Base-by-base conservation (phyloP, 2,113 vertebrate genomes). In the Mustelus asterias region DNA sequence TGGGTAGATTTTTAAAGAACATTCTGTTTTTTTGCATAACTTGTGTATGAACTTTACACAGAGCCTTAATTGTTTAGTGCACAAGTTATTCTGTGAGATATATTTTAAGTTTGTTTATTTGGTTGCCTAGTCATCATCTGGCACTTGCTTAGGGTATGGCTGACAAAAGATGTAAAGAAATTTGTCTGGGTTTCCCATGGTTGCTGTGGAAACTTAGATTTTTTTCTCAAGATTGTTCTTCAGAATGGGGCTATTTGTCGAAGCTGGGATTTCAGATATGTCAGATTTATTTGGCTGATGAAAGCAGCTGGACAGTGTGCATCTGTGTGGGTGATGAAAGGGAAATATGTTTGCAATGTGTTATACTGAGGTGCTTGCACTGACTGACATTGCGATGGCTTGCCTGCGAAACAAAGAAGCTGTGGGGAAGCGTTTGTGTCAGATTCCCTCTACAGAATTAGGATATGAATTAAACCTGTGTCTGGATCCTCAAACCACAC, bases 61-160 rank as follows among this genome's bases (percentile, higher is more conserved):
- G n/a, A 67, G 60, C 60, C 9, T 37, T 93, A 33, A 37, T 93
- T 93, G 63, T 93, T 93, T 93, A 37, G 18, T 37, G 89, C 60
- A 37, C 9, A 18, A 65, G 60, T 93, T 10, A 41, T 67, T 37
- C 60, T 37, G 58, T 65, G 60, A 93, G 33, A 65, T 37, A 24
- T 65, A 93, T 63, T 93, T 93, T 63, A 67, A 93, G 89, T 67
- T 93, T 93, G 89, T 93, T 93, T n/a, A 93, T 60, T 90, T 58
- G 20, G 89, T 93, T 65, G 89, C n/a, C 60, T 65, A 37, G 89
- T 93, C 58, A 93, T 95, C n/a, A 29, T 95, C 94, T 95, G 94
- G 94, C 94, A 95, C 24, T 54, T 95, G 88, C 24, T 95, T 20
- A 18, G 94, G 69, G 24, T 54, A 76, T 54, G 14, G 67, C 94